phyloP scores from a whole-genome alignment of 2,113 vertebrate species.

The Pluvialis apricaria region DNA sequence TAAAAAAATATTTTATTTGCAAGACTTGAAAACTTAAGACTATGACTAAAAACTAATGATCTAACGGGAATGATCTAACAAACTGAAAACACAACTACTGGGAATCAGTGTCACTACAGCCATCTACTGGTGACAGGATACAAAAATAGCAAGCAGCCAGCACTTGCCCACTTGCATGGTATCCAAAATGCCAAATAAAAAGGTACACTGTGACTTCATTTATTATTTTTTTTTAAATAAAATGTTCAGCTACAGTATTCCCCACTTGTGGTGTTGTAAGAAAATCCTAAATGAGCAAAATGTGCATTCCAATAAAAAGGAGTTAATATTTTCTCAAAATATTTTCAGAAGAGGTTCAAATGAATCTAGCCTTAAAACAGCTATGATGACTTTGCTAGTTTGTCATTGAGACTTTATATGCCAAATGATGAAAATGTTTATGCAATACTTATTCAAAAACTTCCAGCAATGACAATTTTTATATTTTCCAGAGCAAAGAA shows the following conservation, averaged over 20 bases:
- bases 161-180: neutral
- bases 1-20: neutral
- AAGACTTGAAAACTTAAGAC: neutral
- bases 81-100: neutral
- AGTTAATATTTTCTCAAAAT: neutral
- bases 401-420: neutral
- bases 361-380: neutral
- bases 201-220: neutral
- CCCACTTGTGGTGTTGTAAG: neutral
- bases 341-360: neutral
- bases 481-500: too few relatives aligned
- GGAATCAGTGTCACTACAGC: neutral
- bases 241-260: neutral
- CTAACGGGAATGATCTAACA: neutral
- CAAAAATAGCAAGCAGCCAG: neutral
- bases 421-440: neutral
- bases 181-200: neutral
- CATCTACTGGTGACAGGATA: constrained; percentile 36
- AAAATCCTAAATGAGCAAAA: neutral
- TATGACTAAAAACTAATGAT: neutral
- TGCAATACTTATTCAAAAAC: neutral
- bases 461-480: too few relatives aligned
- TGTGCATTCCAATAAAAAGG: neutral
- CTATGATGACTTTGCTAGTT: neutral
- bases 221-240: neutral